phyloP scores from a whole-genome alignment of 2,797 vertebrate genomes.

The Tadarida brasiliensis region DNA sequence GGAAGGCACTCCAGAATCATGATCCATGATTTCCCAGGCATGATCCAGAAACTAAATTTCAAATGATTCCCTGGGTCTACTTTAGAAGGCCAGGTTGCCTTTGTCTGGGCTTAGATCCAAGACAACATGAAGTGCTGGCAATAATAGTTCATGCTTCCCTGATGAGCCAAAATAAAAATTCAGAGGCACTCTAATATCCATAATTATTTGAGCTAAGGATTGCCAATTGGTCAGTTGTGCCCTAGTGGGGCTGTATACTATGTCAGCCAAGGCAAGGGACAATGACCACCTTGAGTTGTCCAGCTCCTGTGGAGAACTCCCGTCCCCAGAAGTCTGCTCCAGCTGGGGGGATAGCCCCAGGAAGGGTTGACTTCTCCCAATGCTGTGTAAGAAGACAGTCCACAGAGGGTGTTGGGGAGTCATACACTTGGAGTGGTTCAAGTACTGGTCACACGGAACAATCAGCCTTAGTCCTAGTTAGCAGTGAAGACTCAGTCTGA shows the following conservation, averaged over 20 bases:
- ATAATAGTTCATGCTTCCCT: not conserved
- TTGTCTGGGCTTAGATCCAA: not conserved
- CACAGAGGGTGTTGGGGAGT: not conserved
- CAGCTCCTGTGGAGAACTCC: too few relatives aligned
- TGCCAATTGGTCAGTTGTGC: not conserved
- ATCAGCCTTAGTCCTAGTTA: not conserved
- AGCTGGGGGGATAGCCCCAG: too few relatives aligned
- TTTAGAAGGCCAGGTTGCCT: not conserved
- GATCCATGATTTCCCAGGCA: not conserved
- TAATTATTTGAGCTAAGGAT: not conserved
- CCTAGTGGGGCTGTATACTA: not conserved
- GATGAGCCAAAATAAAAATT: slow-evolving; percentile 9
- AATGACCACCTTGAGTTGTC: not conserved
- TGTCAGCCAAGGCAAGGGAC: not conserved
- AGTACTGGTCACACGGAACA: not conserved
- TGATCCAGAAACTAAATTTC: not conserved
- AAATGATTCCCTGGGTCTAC: not conserved
- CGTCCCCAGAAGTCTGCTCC: not conserved
- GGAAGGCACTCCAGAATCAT: not conserved
- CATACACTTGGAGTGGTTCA: not conserved
- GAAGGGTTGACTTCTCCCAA: not conserved
- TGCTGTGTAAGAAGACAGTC: not conserved
- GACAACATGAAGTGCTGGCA: not conserved
- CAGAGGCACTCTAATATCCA: not conserved
- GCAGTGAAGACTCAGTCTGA: not conserved